phyloP scores from a whole-genome alignment of 2,797 vertebrate genomes.

The Triplophysa yarkandensis region DNA sequence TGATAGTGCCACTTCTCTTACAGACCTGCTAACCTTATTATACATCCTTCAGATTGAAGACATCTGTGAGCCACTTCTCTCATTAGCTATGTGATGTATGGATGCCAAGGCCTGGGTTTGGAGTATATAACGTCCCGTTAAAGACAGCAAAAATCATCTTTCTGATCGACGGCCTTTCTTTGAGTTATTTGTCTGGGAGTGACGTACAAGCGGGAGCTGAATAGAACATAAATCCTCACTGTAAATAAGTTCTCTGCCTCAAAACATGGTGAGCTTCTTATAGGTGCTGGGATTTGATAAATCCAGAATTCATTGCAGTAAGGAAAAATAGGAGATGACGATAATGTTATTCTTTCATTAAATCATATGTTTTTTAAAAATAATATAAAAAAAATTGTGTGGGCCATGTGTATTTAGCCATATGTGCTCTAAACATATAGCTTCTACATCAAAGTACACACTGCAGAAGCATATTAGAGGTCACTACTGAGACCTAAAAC shows the following conservation, averaged over 20 bases:
- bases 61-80: conserved; percentile 51
- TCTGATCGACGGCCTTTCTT: conserved; percentile 26
- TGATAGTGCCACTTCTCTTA: conserved; percentile 47
- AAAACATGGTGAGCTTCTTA: not conserved
- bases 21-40: conserved; percentile 54
- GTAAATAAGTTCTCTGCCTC: conserved; percentile 9
- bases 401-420: not conserved
- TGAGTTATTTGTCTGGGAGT: conserved; percentile 41
- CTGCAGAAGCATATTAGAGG: not conserved
- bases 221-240: conserved; percentile 6
- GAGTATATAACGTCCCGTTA: conserved; percentile 51
- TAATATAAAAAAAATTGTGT: not conserved
- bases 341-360: not conserved
- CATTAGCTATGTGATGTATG: conserved; percentile 54
- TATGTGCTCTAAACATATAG: too few relatives aligned
- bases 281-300: not conserved
- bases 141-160: conserved; percentile 44
- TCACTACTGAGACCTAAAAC: not conserved
- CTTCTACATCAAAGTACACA: not conserved
- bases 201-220: not conserved
- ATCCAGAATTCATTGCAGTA: not conserved
- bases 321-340: not conserved
- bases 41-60: conserved; percentile 50
- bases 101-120: conserved; percentile 39
- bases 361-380: not conserved